Evolutionary conservation across 1,140 invertebrate species (phyloP).

Genomic region (Acromyrmex charruanus): DNA sequence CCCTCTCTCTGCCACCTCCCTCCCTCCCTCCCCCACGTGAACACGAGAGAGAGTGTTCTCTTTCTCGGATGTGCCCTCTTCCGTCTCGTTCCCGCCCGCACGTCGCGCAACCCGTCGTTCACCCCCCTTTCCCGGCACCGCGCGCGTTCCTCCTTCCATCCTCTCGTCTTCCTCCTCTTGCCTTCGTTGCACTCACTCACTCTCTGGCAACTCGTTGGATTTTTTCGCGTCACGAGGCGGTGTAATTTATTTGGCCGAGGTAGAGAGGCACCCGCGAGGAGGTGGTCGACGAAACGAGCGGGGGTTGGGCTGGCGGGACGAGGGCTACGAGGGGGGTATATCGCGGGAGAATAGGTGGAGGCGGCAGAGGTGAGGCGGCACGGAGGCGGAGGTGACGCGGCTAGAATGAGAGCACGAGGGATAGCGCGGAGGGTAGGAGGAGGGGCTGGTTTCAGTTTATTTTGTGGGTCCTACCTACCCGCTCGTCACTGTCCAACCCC

Average conservation of each 20-base stretch:
- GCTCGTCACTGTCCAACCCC: constrained; percentile 84
- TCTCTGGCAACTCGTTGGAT: constrained; percentile 85
- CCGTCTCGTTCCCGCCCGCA: constrained; percentile 55
- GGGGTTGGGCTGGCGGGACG: constrained; percentile 49
- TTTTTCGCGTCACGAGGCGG: constrained; percentile 86
- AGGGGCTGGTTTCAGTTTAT: constrained; percentile 83
- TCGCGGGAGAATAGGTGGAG: constrained; percentile 72
- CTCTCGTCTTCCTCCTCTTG: constrained; percentile 67
- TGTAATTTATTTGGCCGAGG: constrained; percentile 86
- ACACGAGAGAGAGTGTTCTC: constrained; percentile 38
- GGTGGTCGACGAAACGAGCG: constrained; percentile 69
- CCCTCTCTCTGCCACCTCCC: constrained; percentile 57
- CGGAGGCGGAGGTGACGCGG: constrained; percentile 78
- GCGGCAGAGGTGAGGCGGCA: constrained; percentile 70
- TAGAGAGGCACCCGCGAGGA: constrained; percentile 74
- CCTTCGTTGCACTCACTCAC: constrained; percentile 75
- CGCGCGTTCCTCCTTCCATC: constrained; percentile 23
- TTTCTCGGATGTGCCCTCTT: constrained; percentile 50
- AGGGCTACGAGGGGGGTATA: constrained; percentile 51
- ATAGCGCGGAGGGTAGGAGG: constrained; percentile 52
- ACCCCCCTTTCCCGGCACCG: constrained; percentile 30
- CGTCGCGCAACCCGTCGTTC: neutral
- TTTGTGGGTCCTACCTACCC: constrained; percentile 84
- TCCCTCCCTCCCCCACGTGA: neutral
- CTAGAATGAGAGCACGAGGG: constrained; percentile 74